Evolutionary conservation across 2,888 invertebrate species (phyloP), one percentile per base, ranked within the genome.

Genomic region (Drosophila buzzatii): DNA sequence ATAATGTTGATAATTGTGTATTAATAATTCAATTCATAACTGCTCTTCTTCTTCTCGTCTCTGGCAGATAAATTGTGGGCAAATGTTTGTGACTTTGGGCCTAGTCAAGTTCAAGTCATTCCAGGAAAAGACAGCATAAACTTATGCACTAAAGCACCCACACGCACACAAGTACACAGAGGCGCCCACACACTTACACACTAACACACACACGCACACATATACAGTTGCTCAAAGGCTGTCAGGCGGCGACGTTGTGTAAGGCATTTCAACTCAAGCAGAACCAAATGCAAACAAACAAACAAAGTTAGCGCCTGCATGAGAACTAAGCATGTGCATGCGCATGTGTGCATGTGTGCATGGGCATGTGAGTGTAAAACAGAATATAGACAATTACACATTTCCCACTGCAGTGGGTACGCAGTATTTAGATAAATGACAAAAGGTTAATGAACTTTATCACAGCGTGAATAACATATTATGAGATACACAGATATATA

Each of bases 341-440:
- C 14, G 14, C 14, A 14, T 37, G 37, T 41, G 27, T 31, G 35
- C 44, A 14, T 45, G 23, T 44, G 31, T 53, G 37, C 39, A 27
- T 35, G 23, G 9, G 31, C 57, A 63, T 73, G 73, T 70, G 58
- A 56, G 69, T 71, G 70, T 73, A 67, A 73, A 72, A 76, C 79
- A 86, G 81, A 83, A 86, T 83, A 85, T 83, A 81, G 85, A 85
- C 85, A 85, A 89, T 85, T 89, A 85, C 82, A 89, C 89, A 84
- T 80, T 86, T 86, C 67, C 76, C 73, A 76, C 79, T 73, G 81
- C 79, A 72, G 73, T 58, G 57, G 60, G 63, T 72, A 72, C 76
- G 76, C 78, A 77, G 73, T 69, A 79, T 84, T 86, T 81, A 86
- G 82, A 85, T 87, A 85, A 87, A 85, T 82, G 85, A 80, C 78